A percentile compares a stretch with the other conserved stretches of the same genome.
These are phyloP conservation scores for Resseliella maxima DNA, from an alignment of 2,888 invertebrate species.

Conservation along the genomic window DNA sequence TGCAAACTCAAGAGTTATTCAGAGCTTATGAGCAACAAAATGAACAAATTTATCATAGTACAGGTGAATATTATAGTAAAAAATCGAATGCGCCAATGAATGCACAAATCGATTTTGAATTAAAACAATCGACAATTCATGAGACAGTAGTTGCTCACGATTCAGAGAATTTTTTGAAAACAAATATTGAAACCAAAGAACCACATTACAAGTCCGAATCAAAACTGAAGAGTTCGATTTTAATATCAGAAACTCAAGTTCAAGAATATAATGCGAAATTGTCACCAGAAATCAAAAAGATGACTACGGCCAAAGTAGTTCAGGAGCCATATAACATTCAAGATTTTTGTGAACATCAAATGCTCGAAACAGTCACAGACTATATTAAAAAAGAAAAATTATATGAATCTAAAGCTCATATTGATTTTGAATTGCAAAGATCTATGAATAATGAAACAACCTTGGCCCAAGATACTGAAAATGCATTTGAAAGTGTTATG, in stretches of 20 bases:
- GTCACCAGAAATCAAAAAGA: not conserved
- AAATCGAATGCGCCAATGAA: not conserved
- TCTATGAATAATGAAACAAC: not conserved
- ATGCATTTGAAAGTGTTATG: not conserved
- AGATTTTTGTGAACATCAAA: not conserved
- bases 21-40: not conserved
- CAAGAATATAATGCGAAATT: not conserved
- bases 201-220: not conserved
- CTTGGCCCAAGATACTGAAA: not conserved
- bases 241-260: not conserved
- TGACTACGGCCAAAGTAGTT: not conserved
- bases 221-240: not conserved
- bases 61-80: not conserved
- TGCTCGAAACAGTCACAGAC: not conserved
- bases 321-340: not conserved
- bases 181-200: not conserved
- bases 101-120: not conserved
- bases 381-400: not conserved
- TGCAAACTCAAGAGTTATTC: not conserved
- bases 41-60: conserved; percentile 17
- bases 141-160: not conserved
- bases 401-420: not conserved
- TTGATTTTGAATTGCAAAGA: not conserved
- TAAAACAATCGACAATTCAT: conserved; percentile 17
- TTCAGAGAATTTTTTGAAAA: not conserved